phyloP scores from a whole-genome alignment of 2,888 invertebrate species.

The Acrocyrtus sp. region DNA sequence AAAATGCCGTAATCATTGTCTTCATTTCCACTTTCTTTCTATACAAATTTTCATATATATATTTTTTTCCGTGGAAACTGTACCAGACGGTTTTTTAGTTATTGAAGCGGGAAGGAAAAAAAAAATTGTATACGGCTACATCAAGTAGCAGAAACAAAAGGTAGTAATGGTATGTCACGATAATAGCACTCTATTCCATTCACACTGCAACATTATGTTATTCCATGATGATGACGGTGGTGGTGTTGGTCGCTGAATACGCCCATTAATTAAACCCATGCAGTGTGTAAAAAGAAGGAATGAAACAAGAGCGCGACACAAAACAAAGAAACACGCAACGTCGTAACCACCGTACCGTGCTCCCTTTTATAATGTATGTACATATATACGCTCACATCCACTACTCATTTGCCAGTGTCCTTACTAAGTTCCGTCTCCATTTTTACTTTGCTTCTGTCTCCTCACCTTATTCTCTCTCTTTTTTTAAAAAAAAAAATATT shows the following conservation, averaged over 20 bases:
- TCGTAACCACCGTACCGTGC: not conserved
- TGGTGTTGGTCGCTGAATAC: conserved; percentile 60
- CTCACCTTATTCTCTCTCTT: not conserved
- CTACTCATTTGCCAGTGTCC: too few relatives aligned
- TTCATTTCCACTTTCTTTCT: not conserved
- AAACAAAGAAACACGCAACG: conserved; percentile 59
- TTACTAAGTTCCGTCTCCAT: too few relatives aligned
- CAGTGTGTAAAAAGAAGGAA: conserved; percentile 52
- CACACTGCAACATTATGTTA: not conserved
- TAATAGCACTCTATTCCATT: not conserved
- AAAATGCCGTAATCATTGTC: not conserved
- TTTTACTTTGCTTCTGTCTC: too few relatives aligned
- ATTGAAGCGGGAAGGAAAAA: too few relatives aligned
- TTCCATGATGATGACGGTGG: conserved; percentile 1
- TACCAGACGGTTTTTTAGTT: too few relatives aligned
- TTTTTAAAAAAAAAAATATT: too few relatives aligned
- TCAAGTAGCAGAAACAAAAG: not conserved
- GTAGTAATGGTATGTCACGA: conserved; percentile 1
- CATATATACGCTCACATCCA: too few relatives aligned
- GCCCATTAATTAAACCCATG: conserved; percentile 63
- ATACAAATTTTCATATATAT: not conserved
- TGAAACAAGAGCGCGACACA: conserved; percentile 55
- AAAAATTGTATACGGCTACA: not conserved
- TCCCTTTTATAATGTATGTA: not conserved
- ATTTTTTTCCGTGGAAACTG: not conserved